Conservation (phyloP, 2,888 invertebrate species). For the Zaprionus obscuricornis region DNA sequence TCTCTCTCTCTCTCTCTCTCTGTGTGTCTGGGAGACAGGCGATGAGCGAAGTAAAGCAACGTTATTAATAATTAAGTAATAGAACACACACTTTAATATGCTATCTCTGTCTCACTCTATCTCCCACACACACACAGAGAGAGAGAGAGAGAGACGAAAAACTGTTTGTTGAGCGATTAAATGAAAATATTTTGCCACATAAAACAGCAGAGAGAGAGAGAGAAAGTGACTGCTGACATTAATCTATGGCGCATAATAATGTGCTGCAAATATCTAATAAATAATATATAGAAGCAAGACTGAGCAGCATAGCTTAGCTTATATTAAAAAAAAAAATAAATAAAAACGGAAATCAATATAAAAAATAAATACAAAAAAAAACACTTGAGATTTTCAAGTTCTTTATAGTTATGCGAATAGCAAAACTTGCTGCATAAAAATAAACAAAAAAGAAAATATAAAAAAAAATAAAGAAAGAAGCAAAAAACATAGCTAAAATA, state of each 20-base stretch:
- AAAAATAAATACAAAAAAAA: too few relatives aligned
- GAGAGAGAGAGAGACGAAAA: neutral
- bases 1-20: neutral
- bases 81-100: conserved; percentile 51
- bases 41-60: conserved; percentile 6
- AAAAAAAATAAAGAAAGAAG: too few relatives aligned
- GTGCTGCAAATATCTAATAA: conserved; percentile 15
- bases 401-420: too few relatives aligned
- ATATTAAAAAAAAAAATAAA: neutral
- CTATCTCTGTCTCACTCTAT: neutral
- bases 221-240: too few relatives aligned
- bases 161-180: conserved; percentile 6
- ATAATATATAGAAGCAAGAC: too few relatives aligned
- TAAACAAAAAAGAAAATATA: too few relatives aligned
- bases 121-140: neutral
- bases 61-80: conserved; percentile 73
- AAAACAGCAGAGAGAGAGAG: conserved; percentile 22
- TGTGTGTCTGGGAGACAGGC: too few relatives aligned
- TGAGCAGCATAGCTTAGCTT: too few relatives aligned
- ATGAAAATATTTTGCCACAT: conserved; percentile 31
- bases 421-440: too few relatives aligned
- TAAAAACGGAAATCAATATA: too few relatives aligned
- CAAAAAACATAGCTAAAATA: too few relatives aligned
- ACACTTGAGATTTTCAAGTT: too few relatives aligned
- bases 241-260: conserved; percentile 11